A percentile compares a stretch with the other conserved stretches of the same genome.
Conservation (phyloP, 2,113 vertebrate genomes). For the Myodes glareolus region DNA sequence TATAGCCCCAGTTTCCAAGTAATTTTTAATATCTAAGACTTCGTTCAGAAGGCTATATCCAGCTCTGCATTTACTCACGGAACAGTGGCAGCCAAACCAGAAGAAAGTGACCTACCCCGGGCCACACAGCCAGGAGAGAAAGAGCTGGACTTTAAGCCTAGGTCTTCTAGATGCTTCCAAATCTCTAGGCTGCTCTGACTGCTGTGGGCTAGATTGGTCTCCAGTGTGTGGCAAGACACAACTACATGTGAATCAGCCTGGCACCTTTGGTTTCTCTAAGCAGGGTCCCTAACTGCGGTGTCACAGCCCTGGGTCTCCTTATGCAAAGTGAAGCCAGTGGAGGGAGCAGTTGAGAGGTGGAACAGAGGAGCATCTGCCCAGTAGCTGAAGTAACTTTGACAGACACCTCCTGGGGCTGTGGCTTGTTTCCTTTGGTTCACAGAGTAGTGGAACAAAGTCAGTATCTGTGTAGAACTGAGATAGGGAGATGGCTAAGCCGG, state of each 20-base stretch:
- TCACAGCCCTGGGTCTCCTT: background rate
- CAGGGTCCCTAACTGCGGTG: background rate
- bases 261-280: background rate
- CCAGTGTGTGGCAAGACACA: background rate
- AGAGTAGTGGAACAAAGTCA: fast-evolving
- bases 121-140: background rate
- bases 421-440: background rate
- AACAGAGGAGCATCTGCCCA: fast-evolving
- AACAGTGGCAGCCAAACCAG: background rate
- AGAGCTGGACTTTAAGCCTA: fast-evolving
- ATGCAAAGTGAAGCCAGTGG: background rate
- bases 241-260: too few species aligned
- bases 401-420: fast-evolving
- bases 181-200: too few species aligned
- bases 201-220: background rate
- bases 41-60: background rate
- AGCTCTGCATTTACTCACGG: background rate
- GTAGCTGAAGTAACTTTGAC: background rate
- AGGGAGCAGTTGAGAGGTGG: background rate
- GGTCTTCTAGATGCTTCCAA: background rate
- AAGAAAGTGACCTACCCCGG: background rate
- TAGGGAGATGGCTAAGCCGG: background rate
- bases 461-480: background rate
- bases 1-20: background rate
- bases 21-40: background rate